phyloP scores from a whole-genome alignment of 2,888 invertebrate species.

The Cylindroiulus punctatus region DNA sequence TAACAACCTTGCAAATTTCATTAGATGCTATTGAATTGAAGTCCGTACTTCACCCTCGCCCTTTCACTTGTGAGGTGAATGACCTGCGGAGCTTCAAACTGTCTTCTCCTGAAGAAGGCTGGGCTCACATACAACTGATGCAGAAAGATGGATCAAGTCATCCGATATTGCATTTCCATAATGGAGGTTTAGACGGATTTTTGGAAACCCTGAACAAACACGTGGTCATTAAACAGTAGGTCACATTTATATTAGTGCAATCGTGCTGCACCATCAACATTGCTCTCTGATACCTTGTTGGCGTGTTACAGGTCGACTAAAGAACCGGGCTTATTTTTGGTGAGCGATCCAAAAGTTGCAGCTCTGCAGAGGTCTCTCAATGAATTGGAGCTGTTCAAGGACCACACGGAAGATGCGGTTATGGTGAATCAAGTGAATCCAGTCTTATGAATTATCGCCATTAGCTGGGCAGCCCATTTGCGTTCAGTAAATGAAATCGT shows the following conservation, averaged over 20 bases:
- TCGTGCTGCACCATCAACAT: neutral
- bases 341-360: constrained; percentile 73
- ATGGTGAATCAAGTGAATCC: constrained; percentile 63
- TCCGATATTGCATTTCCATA: constrained; percentile 86
- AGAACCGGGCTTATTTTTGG: constrained; percentile 77
- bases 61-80: constrained; percentile 71
- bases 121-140: constrained; percentile 71
- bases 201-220: constrained; percentile 68
- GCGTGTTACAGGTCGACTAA: constrained; percentile 73
- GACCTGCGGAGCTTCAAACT: constrained; percentile 74
- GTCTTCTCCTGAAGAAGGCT: constrained; percentile 63
- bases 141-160: constrained; percentile 78
- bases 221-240: constrained; percentile 72
- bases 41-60: constrained; percentile 47
- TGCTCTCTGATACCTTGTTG: constrained; percentile 57
- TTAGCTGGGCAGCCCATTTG: neutral
- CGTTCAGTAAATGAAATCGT: neutral
- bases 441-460: neutral
- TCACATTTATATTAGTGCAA: neutral
- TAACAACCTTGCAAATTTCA: neutral
- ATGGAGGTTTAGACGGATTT: constrained; percentile 84
- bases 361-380: constrained; percentile 86
- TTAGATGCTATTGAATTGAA: constrained; percentile 53
- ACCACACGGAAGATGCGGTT: constrained; percentile 68
- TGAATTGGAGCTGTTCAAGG: constrained; percentile 82